Evolutionary conservation across 2,797 vertebrate species (phyloP), one percentile per base, ranked within the genome.

Genomic region (Pangasius macronema): DNA sequence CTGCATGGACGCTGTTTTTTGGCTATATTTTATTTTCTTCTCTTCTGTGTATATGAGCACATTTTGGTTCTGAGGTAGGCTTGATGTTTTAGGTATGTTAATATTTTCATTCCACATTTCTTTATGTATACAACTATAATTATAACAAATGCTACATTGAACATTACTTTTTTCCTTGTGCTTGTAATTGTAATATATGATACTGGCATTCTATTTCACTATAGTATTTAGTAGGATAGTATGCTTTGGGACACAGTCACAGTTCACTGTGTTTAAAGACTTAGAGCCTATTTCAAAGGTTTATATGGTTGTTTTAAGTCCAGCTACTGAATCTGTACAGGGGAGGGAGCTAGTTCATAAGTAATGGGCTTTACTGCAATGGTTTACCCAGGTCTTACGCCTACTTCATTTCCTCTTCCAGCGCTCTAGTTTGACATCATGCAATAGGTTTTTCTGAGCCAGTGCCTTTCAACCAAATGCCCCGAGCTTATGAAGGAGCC

Each of bases 291-390:
- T 76, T 51, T 30, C 11, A 36, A 59, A 61, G 11, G 3, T 16
- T 14, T 63, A n/a, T 65, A 82, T 49, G 6, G 39, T 39, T 61
- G 55, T 59, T 59, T 81, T 59, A 59, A 63, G 72, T 88, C 89
- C 87, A 90, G 89, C 87, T 91, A 87, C 90, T 89, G 5, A 82
- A 87, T 91, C 84, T 87, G 89, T 90, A 93, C 91, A 90, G 89
- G 88, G 91, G 90, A 94, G 93, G 92, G 90, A 95, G 94, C 92
- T 88, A 84, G 89, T 94, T 93, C 82, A 90, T 95, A 94, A 93
- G 94, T 94, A 91, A 95, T 93, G 84, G 92, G 90, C 90, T 93
- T 89, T 79, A 89, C 85, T 83, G 63, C 90, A 86, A 86, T 88
- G 87, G 84, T 86, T 83, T 86, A 85, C 84, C 53, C 67, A 85